These are phyloP conservation scores for Argynnis bischoffii DNA, from an alignment of 2,888 invertebrate genomes.

Conservation along the genomic window DNA sequence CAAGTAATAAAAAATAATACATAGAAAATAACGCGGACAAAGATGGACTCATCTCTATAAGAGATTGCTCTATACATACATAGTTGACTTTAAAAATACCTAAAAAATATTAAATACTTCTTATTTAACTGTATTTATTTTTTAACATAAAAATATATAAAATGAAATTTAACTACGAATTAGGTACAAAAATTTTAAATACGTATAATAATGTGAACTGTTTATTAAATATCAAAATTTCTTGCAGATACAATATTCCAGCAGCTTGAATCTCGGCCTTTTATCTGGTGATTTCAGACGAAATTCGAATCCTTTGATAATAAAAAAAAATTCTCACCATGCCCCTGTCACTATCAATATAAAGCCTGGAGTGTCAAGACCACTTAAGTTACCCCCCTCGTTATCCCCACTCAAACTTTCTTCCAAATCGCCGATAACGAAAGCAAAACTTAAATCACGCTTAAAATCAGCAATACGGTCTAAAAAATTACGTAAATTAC, in stretches of 20 bases:
- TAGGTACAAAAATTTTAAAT: too few relatives aligned
- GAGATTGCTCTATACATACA: too few relatives aligned
- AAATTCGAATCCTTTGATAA: conserved; percentile 48
- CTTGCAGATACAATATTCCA: conserved; percentile 49
- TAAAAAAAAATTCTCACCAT: conserved; percentile 51
- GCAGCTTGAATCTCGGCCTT: conserved; percentile 51
- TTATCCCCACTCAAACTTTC: conserved; percentile 27
- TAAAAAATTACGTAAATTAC: conserved; percentile 33
- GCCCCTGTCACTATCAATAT: conserved; percentile 59
- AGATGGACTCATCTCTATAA: too few relatives aligned
- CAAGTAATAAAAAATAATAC: too few relatives aligned
- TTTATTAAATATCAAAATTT: conserved; percentile 5
- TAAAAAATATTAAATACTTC: too few relatives aligned
- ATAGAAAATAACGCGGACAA: too few relatives aligned
- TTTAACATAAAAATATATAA: too few relatives aligned
- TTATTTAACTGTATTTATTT: too few relatives aligned
- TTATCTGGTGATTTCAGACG: conserved; percentile 55
- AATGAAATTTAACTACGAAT: too few relatives aligned
- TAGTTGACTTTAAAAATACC: too few relatives aligned
- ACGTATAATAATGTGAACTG: too few relatives aligned
- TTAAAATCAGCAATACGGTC: conserved; percentile 27
- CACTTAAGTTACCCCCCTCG: conserved; percentile 33
- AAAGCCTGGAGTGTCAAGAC: conserved; percentile 38
- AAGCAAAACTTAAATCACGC: conserved; percentile 38
- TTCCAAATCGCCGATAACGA: conserved; percentile 40